Conservation (phyloP, 2,113 vertebrate genomes). For the Chauna torquata region DNA sequence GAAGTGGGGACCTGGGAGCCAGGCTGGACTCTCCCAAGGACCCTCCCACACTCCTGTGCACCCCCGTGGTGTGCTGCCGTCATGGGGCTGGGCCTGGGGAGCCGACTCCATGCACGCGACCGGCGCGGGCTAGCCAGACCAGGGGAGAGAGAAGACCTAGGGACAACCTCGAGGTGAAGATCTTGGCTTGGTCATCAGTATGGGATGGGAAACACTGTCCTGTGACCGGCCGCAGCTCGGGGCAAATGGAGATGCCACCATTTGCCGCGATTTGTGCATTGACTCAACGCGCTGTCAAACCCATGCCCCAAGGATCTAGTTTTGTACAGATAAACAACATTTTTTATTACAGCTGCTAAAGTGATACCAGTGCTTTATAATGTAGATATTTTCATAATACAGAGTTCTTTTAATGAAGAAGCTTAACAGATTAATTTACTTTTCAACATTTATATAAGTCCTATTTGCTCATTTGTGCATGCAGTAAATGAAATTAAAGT, state of each 20-base stretch:
- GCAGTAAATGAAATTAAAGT: conserved; percentile 5
- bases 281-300: not conserved
- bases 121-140: not conserved
- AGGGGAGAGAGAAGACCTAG: not conserved
- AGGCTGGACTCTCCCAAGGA: not conserved
- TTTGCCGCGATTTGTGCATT: not conserved
- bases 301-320: not conserved
- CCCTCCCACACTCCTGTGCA: not conserved
- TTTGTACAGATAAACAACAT: not conserved
- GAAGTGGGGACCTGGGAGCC: not conserved
- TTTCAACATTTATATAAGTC: conserved; percentile 4
- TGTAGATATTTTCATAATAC: not conserved
- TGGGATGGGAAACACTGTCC: not conserved
- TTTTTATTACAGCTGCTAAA: not conserved
- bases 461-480: conserved; percentile 41
- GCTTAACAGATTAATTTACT: conserved; percentile 27
- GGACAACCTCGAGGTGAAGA: not conserved
- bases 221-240: accelerated
- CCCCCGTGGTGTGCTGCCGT: too few relatives aligned
- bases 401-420: not conserved
- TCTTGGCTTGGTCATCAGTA: not conserved
- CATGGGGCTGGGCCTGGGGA: not conserved
- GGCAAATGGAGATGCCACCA: not conserved
- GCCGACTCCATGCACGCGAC: too few relatives aligned
- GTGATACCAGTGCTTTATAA: not conserved